These are phyloP conservation scores for Herpetotheres cachinnans DNA, from an alignment of 2,113 vertebrate species.

Conservation along the genomic window DNA sequence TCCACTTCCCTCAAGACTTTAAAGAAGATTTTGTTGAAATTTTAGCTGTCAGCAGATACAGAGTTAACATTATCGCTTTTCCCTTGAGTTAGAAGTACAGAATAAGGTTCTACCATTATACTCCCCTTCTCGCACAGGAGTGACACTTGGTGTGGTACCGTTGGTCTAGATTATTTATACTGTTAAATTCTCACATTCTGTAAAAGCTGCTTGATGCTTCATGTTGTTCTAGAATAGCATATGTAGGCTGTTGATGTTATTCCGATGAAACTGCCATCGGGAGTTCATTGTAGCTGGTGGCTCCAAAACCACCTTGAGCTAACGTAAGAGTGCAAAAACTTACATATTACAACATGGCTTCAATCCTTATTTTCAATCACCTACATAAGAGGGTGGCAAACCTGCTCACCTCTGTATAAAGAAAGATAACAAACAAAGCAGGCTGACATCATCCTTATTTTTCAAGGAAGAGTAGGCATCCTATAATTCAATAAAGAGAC, in stretches of 20 bases:
- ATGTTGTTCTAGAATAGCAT: neutral
- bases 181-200: neutral
- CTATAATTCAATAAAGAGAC: neutral
- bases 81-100: neutral
- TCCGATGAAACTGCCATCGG: neutral
- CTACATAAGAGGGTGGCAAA: neutral
- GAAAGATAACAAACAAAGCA: neutral
- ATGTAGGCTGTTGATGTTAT: neutral
- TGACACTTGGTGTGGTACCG: neutral
- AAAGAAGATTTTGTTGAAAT: neutral
- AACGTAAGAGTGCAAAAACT: neutral
- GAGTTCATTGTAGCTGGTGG: neutral
- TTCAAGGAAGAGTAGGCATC: neutral
- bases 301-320: neutral
- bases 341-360: neutral
- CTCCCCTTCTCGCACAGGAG: neutral
- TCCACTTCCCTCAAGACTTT: neutral
- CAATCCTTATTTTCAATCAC: neutral
- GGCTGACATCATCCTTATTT: neutral
- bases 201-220: neutral
- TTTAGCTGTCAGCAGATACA: neutral
- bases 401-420: neutral
- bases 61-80: neutral
- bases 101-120: neutral
- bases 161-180: neutral